Percentiles rank a stretch among this genome's conserved stretches.
Evolutionary conservation across 2,797 vertebrate genomes (phyloP).

Genomic region (Macrochelys suwanniensis): DNA sequence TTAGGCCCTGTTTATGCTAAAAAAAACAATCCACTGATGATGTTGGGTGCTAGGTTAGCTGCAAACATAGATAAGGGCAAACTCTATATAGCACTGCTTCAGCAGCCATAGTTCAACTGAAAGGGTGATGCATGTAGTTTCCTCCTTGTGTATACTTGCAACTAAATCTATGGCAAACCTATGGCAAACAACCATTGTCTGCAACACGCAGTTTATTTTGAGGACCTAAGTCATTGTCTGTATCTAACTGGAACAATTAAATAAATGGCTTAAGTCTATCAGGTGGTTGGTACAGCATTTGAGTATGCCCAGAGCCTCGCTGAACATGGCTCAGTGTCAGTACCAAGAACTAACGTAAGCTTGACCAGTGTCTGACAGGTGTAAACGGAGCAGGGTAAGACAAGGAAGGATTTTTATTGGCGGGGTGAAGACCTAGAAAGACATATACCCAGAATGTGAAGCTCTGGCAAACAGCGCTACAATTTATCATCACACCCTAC

Average conservation of each 20-base stretch:
- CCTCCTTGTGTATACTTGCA: background rate
- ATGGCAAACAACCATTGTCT: background rate
- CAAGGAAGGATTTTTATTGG: background rate
- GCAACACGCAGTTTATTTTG: background rate
- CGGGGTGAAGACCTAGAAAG: constrained; percentile 22
- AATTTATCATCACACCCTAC: constrained; percentile 78
- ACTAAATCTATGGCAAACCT: background rate
- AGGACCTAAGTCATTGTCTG: background rate
- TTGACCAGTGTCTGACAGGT: background rate
- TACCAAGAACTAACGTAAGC: background rate
- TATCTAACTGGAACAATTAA: background rate
- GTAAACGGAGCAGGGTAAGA: background rate
- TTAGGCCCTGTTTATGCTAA: background rate
- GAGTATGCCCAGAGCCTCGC: background rate
- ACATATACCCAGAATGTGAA: constrained; percentile 50
- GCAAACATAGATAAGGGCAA: background rate
- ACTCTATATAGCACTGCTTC: background rate
- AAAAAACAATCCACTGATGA: background rate
- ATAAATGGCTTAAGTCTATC: background rate
- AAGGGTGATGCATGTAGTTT: too few relatives aligned
- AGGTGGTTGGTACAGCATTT: rapidly evolving
- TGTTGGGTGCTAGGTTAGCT: background rate
- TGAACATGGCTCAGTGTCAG: rapidly evolving
- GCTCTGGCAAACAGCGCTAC: constrained; percentile 56
- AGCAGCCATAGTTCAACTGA: background rate